A percentile compares a stretch with the other conserved stretches of the same genome.
These are phyloP conservation scores for Sebastes hubbsi DNA, from an alignment of 2,797 vertebrate species.

Conservation along the genomic window DNA sequence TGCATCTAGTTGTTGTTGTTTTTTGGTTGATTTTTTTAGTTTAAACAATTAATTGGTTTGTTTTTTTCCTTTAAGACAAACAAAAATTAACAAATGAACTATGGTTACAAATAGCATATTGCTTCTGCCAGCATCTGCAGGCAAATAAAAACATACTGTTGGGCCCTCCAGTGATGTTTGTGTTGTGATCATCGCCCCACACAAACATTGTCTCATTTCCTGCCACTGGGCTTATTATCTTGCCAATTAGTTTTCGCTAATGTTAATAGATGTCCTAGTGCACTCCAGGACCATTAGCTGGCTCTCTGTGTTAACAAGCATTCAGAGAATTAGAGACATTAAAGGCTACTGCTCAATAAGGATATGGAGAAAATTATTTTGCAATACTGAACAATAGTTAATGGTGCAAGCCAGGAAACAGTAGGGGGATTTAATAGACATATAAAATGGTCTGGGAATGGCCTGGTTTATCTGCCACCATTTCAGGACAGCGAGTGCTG, in stretches of 20 bases:
- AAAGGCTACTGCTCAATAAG: conserved; percentile 69
- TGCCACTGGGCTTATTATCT: conserved; percentile 78
- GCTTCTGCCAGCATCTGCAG: conserved; percentile 13
- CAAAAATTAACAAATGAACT: not conserved
- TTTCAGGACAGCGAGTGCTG: conserved; percentile 13
- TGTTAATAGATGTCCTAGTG: conserved; percentile 80
- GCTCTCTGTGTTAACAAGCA: conserved; percentile 74
- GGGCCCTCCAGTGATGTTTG: conserved; percentile 48
- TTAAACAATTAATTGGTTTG: not conserved
- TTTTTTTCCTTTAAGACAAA: not conserved
- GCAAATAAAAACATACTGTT: conserved; percentile 28
- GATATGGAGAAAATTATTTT: conserved; percentile 73
- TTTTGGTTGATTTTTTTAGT: not conserved
- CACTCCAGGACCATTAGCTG: conserved; percentile 80
- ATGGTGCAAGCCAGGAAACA: conserved; percentile 56
- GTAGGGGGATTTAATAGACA: conserved; percentile 56
- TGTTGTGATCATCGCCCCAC: conserved; percentile 63
- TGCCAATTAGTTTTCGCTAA: conserved; percentile 80
- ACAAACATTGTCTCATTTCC: conserved; percentile 79
- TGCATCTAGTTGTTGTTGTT: not conserved
- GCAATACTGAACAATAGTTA: conserved; percentile 69
- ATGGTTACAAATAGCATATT: conserved; percentile 3
- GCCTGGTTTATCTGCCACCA: conserved; percentile 35
- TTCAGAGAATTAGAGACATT: conserved; percentile 70
- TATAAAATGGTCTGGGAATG: conserved; percentile 34